Conservation (phyloP, 2,888 invertebrate species). For the Amaurobius ferox region DNA sequence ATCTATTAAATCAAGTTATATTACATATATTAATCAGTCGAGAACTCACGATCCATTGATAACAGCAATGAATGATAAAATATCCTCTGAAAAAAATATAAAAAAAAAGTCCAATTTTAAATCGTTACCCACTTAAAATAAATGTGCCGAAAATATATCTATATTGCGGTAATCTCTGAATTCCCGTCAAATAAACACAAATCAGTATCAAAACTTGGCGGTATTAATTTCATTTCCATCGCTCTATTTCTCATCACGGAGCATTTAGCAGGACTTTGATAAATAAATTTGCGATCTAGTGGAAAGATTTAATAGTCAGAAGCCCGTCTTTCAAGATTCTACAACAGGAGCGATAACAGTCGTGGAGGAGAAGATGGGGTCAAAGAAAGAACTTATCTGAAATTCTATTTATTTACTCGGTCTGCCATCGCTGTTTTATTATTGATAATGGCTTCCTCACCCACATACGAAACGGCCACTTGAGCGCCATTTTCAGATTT, state of each 20-base stretch:
- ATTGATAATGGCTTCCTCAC: constrained; percentile 1
- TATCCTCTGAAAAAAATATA: no score
- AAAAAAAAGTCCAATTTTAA: no score
- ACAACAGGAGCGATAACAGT: neutral
- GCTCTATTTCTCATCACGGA: neutral
- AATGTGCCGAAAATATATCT: no score
- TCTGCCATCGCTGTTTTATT: neutral
- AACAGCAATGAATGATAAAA: no score
- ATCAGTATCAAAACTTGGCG: no score
- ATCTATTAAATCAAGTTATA: no score
- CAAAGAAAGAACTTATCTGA: neutral
- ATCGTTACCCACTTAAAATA: no score
- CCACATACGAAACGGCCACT: neutral
- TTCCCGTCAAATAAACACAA: no score
- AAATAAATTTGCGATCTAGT: neutral
- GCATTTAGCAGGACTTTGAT: neutral
- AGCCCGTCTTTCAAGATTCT: neutral
- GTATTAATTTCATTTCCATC: no score
- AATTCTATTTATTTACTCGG: constrained; percentile 6
- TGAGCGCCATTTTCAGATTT: neutral
- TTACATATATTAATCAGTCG: no score
- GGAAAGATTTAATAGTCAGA: neutral
- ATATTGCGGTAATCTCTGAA: no score
- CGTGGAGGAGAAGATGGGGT: neutral
- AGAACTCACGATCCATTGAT: no score